Base-by-base conservation (phyloP, 2,113 vertebrate genomes). In the Grus americana region DNA sequence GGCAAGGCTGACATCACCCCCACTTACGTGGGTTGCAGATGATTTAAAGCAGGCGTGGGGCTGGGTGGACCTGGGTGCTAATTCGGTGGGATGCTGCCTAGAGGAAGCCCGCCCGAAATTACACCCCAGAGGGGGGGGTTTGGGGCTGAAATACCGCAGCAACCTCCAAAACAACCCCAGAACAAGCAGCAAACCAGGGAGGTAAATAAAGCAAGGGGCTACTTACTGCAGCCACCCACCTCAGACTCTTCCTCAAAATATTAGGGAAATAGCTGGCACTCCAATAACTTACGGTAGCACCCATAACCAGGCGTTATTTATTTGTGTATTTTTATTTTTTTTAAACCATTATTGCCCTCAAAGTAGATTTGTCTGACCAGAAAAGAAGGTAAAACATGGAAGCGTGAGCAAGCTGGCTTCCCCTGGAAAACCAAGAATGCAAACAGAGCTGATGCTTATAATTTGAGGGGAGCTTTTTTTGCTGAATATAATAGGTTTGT, bases 401-500 rank as follows among this genome's bases (percentile, higher is more conserved):
- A 40, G 30, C 52, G 73, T 29, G 61, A 95, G 52, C 47, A 55
- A 79, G 47, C 32, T 42, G 72, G 17, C 22, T 86, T 80, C 72
- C 72, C 62, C 22, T 15, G 32, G 46, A 55, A 47, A 84, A 59
- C 66, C 47, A 47, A 73, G 9, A 80, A 9, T 87, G 57, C 47
- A 42, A 83, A 73, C 0, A 80, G 46, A 79, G 79, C 82, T 76
- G 16, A 17, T 3, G 38, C 3, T 47, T 84, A 10, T 59, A 86
- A 93, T 95, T 79, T 55, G 55, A 93, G 65, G 71, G 40, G 55
- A 85, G 71, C 1, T 72, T 91, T 75, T 75, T 75, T 55, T 34
- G 19, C 90, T 74, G 47, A 70, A 80, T 13, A 36, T 49, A 66
- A 93, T 9, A 68, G 55, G 49, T 83, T 83, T 92, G 94, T 90